A percentile compares a stretch with the other conserved stretches of the same genome.
phyloP scores from a whole-genome alignment of 2,113 vertebrate genomes.

The Tetraodon nigroviridis region DNA sequence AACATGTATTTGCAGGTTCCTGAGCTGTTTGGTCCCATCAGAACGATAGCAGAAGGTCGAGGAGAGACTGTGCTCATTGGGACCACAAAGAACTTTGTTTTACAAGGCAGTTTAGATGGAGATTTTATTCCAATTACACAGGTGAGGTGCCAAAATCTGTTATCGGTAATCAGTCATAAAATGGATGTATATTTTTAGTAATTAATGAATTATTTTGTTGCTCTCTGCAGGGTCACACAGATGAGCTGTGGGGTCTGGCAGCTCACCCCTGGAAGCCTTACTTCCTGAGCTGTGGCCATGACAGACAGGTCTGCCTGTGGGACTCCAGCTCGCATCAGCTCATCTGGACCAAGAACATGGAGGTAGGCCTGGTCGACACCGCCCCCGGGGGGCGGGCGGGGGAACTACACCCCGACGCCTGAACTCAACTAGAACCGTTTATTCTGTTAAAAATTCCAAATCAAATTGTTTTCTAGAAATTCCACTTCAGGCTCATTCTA shows the following conservation, averaged over 20 bases:
- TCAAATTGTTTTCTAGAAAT: too few species aligned
- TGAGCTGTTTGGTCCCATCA: constrained; percentile 89
- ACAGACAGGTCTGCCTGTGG: constrained; percentile 92
- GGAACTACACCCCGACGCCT: constrained; percentile 1
- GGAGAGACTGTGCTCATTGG: constrained; percentile 89
- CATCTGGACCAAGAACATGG: constrained; percentile 88
- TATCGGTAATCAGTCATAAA: background rate
- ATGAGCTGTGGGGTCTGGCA: constrained; percentile 96
- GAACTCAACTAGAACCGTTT: background rate
- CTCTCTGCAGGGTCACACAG: constrained; percentile 85
- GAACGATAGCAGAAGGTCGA: constrained; percentile 91
- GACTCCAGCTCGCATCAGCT: constrained; percentile 85
- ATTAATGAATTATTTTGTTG: background rate
- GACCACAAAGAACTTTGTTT: constrained; percentile 91
- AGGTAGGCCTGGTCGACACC: constrained; percentile 73
- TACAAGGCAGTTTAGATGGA: constrained; percentile 87
- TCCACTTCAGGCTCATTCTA: too few species aligned
- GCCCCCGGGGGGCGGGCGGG: constrained; percentile 33
- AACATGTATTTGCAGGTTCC: constrained; percentile 78
- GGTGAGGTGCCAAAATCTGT: constrained; percentile 64
- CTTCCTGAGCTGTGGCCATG: constrained; percentile 93
- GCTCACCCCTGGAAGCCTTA: constrained; percentile 85
- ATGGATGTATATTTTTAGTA: background rate
- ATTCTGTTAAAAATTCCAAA: too few species aligned
- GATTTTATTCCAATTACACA: constrained; percentile 91